Evolutionary conservation across 2,113 vertebrate species (phyloP).

Genomic region (Corythaixoides concolor): DNA sequence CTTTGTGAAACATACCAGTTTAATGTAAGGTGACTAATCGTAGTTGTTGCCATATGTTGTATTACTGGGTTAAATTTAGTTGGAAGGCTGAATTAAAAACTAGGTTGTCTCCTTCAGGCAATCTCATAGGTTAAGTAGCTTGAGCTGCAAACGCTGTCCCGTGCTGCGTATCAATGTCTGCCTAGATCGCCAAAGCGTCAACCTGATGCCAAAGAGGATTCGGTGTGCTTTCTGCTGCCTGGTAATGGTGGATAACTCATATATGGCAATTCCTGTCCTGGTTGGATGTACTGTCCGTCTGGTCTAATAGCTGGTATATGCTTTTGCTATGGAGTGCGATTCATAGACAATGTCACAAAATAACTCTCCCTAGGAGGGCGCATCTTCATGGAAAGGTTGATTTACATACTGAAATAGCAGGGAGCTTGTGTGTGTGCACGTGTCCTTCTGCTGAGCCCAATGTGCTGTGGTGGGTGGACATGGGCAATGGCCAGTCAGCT

Average conservation of each 20-base stretch:
- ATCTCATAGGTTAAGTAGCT: not conserved
- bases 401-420: not conserved
- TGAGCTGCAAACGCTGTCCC: not conserved
- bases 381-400: not conserved
- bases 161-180: fast-evolving
- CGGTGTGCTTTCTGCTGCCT: not conserved
- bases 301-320: not conserved
- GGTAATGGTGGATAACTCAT: not conserved
- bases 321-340: not conserved
- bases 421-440: not conserved
- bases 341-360: not conserved
- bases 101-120: not conserved
- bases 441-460: not conserved
- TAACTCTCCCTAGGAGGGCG: not conserved
- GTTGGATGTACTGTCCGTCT: not conserved
- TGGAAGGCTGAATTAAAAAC: not conserved
- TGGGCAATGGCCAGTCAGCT: not conserved
- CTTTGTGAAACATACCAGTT: not conserved
- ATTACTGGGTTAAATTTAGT: not conserved
- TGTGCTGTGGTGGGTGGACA: not conserved
- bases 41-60: not conserved
- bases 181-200: not conserved
- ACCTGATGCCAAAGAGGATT: not conserved
- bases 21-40: fast-evolving
- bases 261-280: not conserved